Evolutionary conservation across 2,888 invertebrate genomes (phyloP), one percentile per base, ranked within the genome.

Genomic region (Chymomyza fuscimana): DNA sequence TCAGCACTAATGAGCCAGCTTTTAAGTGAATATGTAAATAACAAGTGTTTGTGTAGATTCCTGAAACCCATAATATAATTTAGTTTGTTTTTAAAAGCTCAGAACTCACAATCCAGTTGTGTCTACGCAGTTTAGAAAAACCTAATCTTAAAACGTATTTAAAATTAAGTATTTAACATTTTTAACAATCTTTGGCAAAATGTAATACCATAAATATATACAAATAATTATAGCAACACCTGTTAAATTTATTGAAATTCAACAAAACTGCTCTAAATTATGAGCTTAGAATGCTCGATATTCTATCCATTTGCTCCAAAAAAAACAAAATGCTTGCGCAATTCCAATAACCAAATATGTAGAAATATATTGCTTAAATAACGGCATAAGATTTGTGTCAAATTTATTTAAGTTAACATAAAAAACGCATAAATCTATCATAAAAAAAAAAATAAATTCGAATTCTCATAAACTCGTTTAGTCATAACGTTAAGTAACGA

Each of bases 341-440:
- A 40, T 40, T 40, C 40, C 40, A 40, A 9, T 40, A 40, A 40
- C 40, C 40, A 40, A 40, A 40, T 40, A 40, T 40, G 40, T 40
- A 40, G 40, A 29, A 29, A 29, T 40, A 5, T 40, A 40, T 10
- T 40, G 40, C 40, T 40, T 40, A 40, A 4, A 40, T 58, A 58
- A 58, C 58, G 22, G 58, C 58, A 25, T 12, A 19, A 52, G 52
- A 52, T 52, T 52, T 52, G 52, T 52, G 52, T 52, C 54, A 70
- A 78, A 73, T 80, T 70, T 71, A 66, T 74, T 67, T 70, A 69
- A 65, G 77, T 81, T 71, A 74, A 63, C 85, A 82, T 81, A 79
- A 79, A 79, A 82, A 62, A 22, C 72, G 63, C 72, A 51, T 82
- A 69, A 79, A 79, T 69, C 60, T 78, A 51, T 73, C 65, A 70